Evolutionary conservation across 2,888 invertebrate genomes (phyloP).

Genomic region (Trissonchulus sp.): DNA sequence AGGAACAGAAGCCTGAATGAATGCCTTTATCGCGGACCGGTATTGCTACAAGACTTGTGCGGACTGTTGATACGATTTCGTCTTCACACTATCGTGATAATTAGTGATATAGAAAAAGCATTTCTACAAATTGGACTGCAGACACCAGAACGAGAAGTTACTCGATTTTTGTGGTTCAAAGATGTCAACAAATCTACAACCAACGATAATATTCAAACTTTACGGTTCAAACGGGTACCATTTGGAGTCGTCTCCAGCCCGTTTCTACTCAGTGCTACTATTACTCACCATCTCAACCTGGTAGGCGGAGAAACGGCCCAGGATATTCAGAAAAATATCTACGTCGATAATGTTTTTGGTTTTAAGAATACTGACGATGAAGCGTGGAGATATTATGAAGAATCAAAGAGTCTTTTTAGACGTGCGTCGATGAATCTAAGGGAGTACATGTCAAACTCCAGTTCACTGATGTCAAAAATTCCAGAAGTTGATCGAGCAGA

Average conservation of each 20-base stretch:
- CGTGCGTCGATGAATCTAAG: no score
- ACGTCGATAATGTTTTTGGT: conserved; percentile 35
- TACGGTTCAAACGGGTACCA: conserved; percentile 21
- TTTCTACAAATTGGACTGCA: conserved; percentile 24
- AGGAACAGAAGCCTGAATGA: conserved; percentile 35
- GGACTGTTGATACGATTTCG: conserved; percentile 35
- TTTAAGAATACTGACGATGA: conserved; percentile 5
- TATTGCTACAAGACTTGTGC: conserved; percentile 31
- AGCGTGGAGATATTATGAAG: conserved; percentile 23
- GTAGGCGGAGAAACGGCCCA: neutral
- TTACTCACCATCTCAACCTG: conserved; percentile 13
- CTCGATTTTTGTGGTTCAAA: conserved; percentile 35
- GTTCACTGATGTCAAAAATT: neutral
- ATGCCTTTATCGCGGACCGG: conserved; percentile 36
- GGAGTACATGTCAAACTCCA: no score
- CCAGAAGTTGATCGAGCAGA: neutral
- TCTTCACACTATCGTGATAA: conserved; percentile 31
- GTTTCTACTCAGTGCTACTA: conserved; percentile 17
- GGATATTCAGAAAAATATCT: conserved; percentile 30
- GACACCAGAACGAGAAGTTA: conserved; percentile 33
- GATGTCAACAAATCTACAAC: conserved; percentile 21
- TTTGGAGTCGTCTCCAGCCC: conserved; percentile 10
- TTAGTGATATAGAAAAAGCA: conserved; percentile 36
- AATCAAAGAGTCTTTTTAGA: conserved; percentile 32
- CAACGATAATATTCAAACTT: neutral